phyloP scores from a whole-genome alignment of 2,113 vertebrate species.

The Gorsachius goisagi region DNA sequence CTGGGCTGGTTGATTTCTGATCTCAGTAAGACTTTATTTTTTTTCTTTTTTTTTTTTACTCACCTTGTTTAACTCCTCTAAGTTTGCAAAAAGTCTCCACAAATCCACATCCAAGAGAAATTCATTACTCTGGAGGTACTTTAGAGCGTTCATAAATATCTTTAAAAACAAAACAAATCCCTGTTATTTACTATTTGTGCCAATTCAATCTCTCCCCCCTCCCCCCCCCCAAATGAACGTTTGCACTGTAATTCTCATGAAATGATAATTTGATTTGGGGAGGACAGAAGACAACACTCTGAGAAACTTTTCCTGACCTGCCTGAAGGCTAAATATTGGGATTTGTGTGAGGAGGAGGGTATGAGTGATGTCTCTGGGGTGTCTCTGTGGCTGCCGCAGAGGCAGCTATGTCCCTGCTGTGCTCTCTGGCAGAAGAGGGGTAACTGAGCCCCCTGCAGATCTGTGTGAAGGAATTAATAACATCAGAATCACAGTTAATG shows the following conservation, averaged over 20 bases:
- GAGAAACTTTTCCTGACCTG: background rate
- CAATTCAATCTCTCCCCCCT: background rate
- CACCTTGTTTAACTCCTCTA: slow-evolving; percentile 89
- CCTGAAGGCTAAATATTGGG: background rate
- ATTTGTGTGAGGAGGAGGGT: background rate
- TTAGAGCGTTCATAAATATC: slow-evolving; percentile 85
- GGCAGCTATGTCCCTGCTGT: background rate
- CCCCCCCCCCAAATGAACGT: background rate
- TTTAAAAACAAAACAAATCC: slow-evolving; percentile 57
- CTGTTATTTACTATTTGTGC: background rate
- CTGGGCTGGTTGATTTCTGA: background rate
- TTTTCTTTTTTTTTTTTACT: slow-evolving; percentile 14
- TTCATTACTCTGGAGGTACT: slow-evolving; percentile 78
- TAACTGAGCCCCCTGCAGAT: background rate
- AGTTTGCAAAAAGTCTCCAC: slow-evolving; percentile 88
- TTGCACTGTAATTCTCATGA: background rate
- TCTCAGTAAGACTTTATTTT: background rate
- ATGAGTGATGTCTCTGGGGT: background rate
- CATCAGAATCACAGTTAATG: background rate
- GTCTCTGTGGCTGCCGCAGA: background rate
- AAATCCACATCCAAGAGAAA: slow-evolving; percentile 83
- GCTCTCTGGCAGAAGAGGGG: background rate
- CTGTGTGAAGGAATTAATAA: background rate
- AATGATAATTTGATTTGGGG: background rate
- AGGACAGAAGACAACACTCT: background rate